Percentiles rank a stretch among this genome's conserved stretches.
Conservation (phyloP, 2,797 vertebrate genomes). For the Poliocrania exsul region DNA sequence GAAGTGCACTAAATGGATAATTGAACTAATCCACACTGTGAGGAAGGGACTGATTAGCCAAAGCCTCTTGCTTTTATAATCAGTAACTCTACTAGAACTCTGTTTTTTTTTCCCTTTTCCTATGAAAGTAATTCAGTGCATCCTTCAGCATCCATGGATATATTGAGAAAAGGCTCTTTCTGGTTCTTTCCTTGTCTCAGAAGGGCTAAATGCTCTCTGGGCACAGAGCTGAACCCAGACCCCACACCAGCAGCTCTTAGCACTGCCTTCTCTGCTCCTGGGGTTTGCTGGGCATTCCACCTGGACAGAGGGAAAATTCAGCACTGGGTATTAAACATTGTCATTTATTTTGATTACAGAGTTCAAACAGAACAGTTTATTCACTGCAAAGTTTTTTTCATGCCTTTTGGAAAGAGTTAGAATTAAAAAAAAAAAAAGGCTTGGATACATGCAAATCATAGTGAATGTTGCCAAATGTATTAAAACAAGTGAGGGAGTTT, state of each 20-base stretch:
- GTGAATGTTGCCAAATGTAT: background rate
- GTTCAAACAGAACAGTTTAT: slow-evolving; percentile 46
- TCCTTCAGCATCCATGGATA: background rate
- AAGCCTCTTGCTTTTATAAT: background rate
- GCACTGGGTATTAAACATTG: background rate
- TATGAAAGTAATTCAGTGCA: background rate
- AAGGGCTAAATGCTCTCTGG: background rate
- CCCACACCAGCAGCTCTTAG: background rate
- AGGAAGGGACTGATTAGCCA: background rate
- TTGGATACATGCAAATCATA: slow-evolving; percentile 62
- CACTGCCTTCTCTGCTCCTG: fast-evolving
- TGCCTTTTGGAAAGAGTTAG: slow-evolving; percentile 42
- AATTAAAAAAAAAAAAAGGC: background rate
- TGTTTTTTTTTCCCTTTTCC: background rate
- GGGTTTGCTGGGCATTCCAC: background rate
- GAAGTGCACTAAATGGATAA: slow-evolving; percentile 33
- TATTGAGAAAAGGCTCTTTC: background rate
- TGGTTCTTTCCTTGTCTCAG: background rate
- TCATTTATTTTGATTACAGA: slow-evolving; percentile 33
- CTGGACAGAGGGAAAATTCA: background rate
- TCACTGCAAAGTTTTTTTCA: slow-evolving; percentile 34
- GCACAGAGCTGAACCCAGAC: background rate
- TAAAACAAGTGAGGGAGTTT: background rate
- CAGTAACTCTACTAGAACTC: background rate
- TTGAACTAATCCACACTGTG: background rate